phyloP scores from a whole-genome alignment of 2,113 vertebrate species.

The Microcebus murinus region DNA sequence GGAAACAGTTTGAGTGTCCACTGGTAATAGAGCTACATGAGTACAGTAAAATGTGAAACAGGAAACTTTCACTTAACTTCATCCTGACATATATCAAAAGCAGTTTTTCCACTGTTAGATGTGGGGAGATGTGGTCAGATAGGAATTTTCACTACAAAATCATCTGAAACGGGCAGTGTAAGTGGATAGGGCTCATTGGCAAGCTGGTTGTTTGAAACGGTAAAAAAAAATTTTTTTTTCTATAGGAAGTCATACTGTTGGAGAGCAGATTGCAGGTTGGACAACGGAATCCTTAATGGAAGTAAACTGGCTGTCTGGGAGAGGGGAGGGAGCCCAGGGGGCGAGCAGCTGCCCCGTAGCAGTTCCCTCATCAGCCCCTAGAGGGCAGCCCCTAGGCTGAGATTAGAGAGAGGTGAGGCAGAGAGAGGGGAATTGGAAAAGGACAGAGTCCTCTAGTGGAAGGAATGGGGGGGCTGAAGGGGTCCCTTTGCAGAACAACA shows the following conservation, averaged over 20 bases:
- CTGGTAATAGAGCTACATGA: constrained; percentile 22
- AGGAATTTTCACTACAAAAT: constrained; percentile 28
- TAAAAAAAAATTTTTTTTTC: background rate
- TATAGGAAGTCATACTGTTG: background rate
- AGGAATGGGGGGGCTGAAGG: background rate
- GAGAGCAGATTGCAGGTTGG: background rate
- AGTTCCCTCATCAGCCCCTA: background rate
- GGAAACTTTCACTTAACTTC: constrained; percentile 47
- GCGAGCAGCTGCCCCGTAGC: background rate
- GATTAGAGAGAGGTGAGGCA: background rate
- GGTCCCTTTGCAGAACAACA: background rate
- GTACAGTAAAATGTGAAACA: constrained; percentile 72
- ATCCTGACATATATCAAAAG: background rate
- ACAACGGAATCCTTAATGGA: background rate
- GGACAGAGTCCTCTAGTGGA: background rate
- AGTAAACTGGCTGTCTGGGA: background rate
- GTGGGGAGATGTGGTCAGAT: background rate
- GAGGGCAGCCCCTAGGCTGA: background rate
- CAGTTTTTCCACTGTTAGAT: constrained; percentile 37
- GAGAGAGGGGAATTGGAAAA: background rate
- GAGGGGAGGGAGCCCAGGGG: background rate
- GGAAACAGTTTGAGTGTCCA: constrained; percentile 35
- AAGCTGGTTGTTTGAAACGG: background rate
- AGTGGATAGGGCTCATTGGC: background rate
- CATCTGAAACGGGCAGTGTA: background rate